Evolutionary conservation across 2,113 vertebrate species (phyloP).

Genomic region (Nematolebias whitei): DNA sequence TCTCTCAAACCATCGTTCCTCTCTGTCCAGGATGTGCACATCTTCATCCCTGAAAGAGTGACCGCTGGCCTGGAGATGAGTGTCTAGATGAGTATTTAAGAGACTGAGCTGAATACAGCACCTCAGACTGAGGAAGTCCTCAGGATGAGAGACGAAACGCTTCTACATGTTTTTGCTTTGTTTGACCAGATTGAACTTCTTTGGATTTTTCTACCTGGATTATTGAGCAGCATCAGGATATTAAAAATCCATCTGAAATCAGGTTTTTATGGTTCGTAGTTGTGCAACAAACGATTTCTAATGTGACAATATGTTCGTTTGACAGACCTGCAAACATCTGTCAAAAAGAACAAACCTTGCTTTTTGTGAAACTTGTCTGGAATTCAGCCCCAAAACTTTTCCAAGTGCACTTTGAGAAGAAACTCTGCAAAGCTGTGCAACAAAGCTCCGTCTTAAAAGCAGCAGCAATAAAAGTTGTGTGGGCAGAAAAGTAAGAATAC

Average conservation of each 20-base stretch:
- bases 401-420: constrained; percentile 21
- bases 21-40: too few species aligned
- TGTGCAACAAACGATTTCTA: not conserved
- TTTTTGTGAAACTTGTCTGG: not conserved
- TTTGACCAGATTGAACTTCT: too few species aligned
- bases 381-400: constrained; percentile 41
- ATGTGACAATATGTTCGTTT: constrained; percentile 12
- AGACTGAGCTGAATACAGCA: too few species aligned
- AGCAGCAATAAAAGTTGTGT: constrained; percentile 41
- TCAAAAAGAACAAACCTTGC: constrained; percentile 4
- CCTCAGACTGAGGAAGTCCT: too few species aligned
- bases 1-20: too few species aligned
- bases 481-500: constrained; percentile 49
- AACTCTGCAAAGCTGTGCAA: constrained; percentile 23
- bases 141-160: too few species aligned
- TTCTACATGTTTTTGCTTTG: too few species aligned
- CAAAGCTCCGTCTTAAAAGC: constrained; percentile 18
- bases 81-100: too few species aligned
- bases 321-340: constrained; percentile 6
- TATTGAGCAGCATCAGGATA: too few species aligned
- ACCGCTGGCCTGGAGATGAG: too few species aligned
- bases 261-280: not conserved
- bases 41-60: too few species aligned
- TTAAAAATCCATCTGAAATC: not conserved
- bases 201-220: too few species aligned